Evolutionary conservation across 2,888 invertebrate genomes (phyloP).

Genomic region (Orchesellides sinensis): DNA sequence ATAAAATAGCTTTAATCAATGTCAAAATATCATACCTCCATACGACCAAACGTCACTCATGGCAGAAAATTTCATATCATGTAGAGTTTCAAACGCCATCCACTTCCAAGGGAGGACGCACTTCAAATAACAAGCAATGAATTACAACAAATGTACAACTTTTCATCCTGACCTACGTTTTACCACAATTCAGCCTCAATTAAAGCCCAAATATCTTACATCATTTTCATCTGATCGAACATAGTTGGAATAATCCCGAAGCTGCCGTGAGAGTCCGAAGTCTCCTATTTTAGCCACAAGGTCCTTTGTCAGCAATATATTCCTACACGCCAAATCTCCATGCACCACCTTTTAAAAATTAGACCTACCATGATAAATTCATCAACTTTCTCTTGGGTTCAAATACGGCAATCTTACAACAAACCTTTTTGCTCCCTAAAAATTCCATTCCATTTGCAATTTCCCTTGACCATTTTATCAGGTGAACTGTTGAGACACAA

Average conservation of each 20-base stretch:
- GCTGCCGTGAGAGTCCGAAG: slow-evolving; percentile 61
- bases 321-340: slow-evolving; percentile 63
- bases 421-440: slow-evolving; percentile 67
- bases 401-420: not conserved
- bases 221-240: slow-evolving; percentile 33
- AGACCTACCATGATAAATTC: not conserved
- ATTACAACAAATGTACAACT: not conserved
- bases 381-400: not conserved
- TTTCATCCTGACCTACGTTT: too few species aligned
- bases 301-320: slow-evolving; percentile 48
- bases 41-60: slow-evolving; percentile 76
- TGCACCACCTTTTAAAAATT: slow-evolving; percentile 55
- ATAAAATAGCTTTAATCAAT: not conserved
- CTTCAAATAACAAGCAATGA: not conserved
- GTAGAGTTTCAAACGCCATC: slow-evolving; percentile 67
- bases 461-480: slow-evolving; percentile 54
- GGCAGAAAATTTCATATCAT: slow-evolving; percentile 75
- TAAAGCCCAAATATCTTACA: not conserved
- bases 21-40: slow-evolving; percentile 66
- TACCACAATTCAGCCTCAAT: too few species aligned
- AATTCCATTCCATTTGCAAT: slow-evolving; percentile 69
- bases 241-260: slow-evolving; percentile 62
- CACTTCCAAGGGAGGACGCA: slow-evolving; percentile 73
- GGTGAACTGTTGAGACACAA: slow-evolving; percentile 23
- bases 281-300: slow-evolving; percentile 65